Evolutionary conservation across 2,888 invertebrate species (phyloP), one percentile per base, ranked within the genome.

Genomic region (Sisyra terminalis): DNA sequence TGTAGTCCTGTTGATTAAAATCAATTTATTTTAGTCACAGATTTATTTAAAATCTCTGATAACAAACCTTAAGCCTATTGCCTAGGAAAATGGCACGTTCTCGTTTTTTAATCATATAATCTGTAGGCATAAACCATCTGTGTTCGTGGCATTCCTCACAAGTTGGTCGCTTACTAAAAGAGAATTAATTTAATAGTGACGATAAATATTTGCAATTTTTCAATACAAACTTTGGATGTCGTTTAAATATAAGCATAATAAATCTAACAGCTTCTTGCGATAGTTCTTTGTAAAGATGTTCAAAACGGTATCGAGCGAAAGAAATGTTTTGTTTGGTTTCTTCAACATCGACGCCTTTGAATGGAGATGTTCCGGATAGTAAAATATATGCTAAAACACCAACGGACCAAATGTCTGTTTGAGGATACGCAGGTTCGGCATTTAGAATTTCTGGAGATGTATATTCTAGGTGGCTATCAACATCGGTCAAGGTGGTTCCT

Each of bases 111-210:
- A 89, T 83, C 84, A 94, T 89, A 58, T 81, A 87, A 60, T 94
- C 92, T 30, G 85, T 83, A 34, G 88, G 83, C 52, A 87, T 72
- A 44, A 98, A 71, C 96, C 97, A 97, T 60, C 93, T 79, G 63
- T 96, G 93, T 58, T 94, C 93, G 58, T 88, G 75, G 55, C 92
- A 92, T 63, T 97, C 96, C 60, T 94, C 94, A 0, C 87, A 81
- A 38, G 84, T 76, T 48, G 96, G 92, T 54, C 97, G 73, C 75
- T 96, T 94, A 51, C 89, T 90, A 56, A 42, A 69, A 65, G 48
- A 46, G 49, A 46, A 49, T 24, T 5, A 24, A 24, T 24, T n/a
- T n/a, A n/a, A 24, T 24, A 7, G 3, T 5, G 7, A 24, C 24
- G 24, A 24, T 24, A 24, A 3, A 24, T 24, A 24, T n/a, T n/a